Evolutionary conservation across 2,797 vertebrate genomes (phyloP).

Genomic region (Lates japonicus): DNA sequence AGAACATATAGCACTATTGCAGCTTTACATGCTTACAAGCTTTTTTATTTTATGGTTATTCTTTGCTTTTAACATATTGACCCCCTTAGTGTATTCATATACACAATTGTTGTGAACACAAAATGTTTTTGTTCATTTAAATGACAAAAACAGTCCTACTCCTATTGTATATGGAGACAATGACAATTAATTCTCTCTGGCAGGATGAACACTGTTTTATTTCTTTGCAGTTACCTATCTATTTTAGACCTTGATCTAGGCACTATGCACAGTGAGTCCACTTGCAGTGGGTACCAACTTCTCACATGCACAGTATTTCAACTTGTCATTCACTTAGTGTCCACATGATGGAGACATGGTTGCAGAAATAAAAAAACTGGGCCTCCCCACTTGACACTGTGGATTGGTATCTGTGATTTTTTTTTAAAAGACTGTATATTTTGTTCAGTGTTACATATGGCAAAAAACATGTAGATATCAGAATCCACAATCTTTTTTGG

Average conservation of each 20-base stretch:
- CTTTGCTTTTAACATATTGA: too few relatives aligned
- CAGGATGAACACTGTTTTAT: background rate
- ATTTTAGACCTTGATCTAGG: background rate
- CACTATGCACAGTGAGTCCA: background rate
- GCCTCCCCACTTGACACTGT: too few relatives aligned
- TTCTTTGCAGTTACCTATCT: background rate
- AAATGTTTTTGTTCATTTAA: too few relatives aligned
- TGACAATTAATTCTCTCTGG: too few relatives aligned
- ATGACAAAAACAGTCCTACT: too few relatives aligned
- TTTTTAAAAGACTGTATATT: background rate
- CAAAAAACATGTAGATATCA: background rate
- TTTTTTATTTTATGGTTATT: too few relatives aligned
- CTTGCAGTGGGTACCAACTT: too few relatives aligned
- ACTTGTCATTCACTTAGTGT: background rate
- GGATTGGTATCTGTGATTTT: background rate
- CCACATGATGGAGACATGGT: slow-evolving; percentile 67
- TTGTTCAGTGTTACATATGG: background rate
- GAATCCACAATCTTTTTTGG: background rate
- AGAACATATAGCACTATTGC: too few relatives aligned
- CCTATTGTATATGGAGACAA: too few relatives aligned
- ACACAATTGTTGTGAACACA: too few relatives aligned
- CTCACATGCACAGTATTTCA: background rate
- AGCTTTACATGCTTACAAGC: too few relatives aligned
- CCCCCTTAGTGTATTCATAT: too few relatives aligned
- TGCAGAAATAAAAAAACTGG: slow-evolving; percentile 8